Percentiles rank a stretch among this genome's conserved stretches.
Conservation (phyloP, 2,113 vertebrate species). For the Hypanus sabinus region DNA sequence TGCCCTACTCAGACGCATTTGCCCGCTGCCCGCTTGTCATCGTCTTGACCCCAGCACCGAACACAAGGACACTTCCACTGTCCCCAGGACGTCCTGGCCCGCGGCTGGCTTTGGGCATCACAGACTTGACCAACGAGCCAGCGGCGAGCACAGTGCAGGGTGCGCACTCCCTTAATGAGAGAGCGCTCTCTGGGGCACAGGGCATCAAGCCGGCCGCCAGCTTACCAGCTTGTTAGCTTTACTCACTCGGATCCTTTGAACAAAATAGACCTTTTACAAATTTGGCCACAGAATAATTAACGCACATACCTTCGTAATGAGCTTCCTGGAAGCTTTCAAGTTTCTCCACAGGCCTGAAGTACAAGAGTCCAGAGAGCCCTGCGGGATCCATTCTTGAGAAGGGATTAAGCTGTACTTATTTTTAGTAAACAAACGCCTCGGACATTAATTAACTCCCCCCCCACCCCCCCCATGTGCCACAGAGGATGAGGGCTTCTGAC, state of each 20-base stretch:
- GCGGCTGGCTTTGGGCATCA: neutral
- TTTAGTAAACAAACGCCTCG: neutral
- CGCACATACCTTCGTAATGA: neutral
- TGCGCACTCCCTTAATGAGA: neutral
- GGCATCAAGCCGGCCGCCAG: neutral
- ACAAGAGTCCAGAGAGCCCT: neutral
- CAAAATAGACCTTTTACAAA: neutral
- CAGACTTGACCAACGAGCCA: neutral
- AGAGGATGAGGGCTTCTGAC: neutral
- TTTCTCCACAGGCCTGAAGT: neutral
- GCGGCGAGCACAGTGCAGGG: accelerated
- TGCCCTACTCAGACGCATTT: neutral
- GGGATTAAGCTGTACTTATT: neutral
- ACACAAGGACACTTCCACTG: no score
- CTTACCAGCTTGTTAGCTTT: neutral
- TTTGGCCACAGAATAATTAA: neutral
- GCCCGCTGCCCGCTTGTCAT: neutral
- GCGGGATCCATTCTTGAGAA: neutral
- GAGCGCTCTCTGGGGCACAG: no score
- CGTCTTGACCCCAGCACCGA: no score
- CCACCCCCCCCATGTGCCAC: neutral
- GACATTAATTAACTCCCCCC: neutral
- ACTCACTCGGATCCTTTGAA: neutral
- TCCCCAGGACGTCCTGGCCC: neutral
- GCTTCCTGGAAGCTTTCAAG: neutral